These are phyloP conservation scores for Drosophila mojavensis DNA, from an alignment of 1,140 invertebrate genomes.

Conservation along the genomic window DNA sequence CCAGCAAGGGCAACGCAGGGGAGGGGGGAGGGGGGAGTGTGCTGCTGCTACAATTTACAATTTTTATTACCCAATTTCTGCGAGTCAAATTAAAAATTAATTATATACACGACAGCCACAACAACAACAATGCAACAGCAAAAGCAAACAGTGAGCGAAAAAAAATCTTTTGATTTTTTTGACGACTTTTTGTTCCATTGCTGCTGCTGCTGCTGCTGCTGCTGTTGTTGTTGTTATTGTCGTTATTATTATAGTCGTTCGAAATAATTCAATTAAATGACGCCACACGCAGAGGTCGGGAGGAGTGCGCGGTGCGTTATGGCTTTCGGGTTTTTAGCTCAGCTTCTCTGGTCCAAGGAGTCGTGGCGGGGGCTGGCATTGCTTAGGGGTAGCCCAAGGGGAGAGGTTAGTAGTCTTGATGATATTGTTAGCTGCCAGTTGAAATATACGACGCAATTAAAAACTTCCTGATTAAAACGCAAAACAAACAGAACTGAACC, in stretches of 20 bases:
- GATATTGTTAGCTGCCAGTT: conserved; percentile 68
- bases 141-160: conserved; percentile 38
- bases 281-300: conserved; percentile 62
- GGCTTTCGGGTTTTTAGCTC: conserved; percentile 32
- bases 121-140: conserved; percentile 34
- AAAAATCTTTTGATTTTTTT: conserved; percentile 73
- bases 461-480: conserved; percentile 80
- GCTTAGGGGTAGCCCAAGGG: neutral
- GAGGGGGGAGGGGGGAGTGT: neutral
- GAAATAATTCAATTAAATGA: conserved; percentile 81
- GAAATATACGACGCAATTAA: conserved; percentile 77
- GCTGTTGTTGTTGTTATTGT: conserved; percentile 45
- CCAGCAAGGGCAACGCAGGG: neutral
- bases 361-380: neutral
- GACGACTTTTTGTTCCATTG: conserved; percentile 57
- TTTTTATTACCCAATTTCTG: conserved; percentile 80
- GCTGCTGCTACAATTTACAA: conserved; percentile 62
- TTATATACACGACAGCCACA: conserved; percentile 60
- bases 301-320: conserved; percentile 18
- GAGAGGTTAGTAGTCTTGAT: conserved; percentile 32
- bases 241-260: conserved; percentile 66
- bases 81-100: conserved; percentile 80
- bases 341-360: neutral
- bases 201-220: conserved; percentile 44
- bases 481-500: conserved; percentile 58